A percentile compares a stretch with the other conserved stretches of the same genome.
Conservation (phyloP, 2,888 invertebrate genomes). For the Pollenia amentaria region DNA sequence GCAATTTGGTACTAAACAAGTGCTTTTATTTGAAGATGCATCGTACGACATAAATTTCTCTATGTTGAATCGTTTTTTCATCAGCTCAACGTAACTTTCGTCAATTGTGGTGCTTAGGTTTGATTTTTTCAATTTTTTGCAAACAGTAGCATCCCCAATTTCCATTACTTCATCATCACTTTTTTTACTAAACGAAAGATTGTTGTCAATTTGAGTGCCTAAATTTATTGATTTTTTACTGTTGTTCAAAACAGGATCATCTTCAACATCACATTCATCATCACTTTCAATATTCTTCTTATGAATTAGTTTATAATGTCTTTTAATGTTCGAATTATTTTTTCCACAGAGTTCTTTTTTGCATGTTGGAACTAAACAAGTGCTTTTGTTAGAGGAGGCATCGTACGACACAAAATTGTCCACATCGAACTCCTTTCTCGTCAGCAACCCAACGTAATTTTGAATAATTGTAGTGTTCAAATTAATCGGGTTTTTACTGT, state of each 20-base stretch:
- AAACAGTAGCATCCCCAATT: too few relatives aligned
- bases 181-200: too few relatives aligned
- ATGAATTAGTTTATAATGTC: constrained; percentile 44
- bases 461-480: too few relatives aligned
- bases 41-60: constrained; percentile 12
- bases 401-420: constrained; percentile 33
- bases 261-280: constrained; percentile 32
- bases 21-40: constrained; percentile 11
- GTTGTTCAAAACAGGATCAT: background rate
- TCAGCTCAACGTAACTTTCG: too few relatives aligned
- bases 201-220: too few relatives aligned
- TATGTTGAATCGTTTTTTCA: background rate
- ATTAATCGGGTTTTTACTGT: too few relatives aligned
- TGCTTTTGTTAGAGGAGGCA: constrained; percentile 12
- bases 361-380: constrained; percentile 40
- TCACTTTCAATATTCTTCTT: constrained; percentile 15
- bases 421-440: background rate
- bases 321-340: constrained; percentile 10
- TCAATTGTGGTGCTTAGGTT: too few relatives aligned
- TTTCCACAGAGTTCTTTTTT: constrained; percentile 39
- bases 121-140: too few relatives aligned
- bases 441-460: too few relatives aligned
- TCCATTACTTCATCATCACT: too few relatives aligned
- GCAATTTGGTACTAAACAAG: constrained; percentile 34
- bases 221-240: background rate